phyloP scores from a whole-genome alignment of 1,140 invertebrate species.

The Drosophila leontia region DNA sequence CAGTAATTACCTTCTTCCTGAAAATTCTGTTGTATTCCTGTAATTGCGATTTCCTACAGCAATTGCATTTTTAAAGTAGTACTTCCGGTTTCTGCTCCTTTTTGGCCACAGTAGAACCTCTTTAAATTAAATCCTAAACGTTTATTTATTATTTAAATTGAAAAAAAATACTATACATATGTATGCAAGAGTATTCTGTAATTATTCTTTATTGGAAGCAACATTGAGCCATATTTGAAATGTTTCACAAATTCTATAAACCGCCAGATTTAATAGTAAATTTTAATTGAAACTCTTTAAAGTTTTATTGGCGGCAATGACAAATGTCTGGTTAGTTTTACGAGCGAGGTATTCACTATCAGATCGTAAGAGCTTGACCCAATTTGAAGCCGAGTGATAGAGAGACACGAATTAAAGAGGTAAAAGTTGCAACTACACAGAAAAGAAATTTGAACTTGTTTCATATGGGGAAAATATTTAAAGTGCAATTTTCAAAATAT shows the following conservation, averaged over 20 bases:
- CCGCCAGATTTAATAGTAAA: too few relatives aligned
- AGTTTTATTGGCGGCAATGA: constrained; percentile 1
- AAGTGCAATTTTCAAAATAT: not conserved
- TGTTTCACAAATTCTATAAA: too few relatives aligned
- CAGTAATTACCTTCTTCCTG: not conserved
- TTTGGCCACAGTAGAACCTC: constrained; percentile 4
- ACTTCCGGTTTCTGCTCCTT: constrained; percentile 13
- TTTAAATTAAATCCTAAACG: not conserved
- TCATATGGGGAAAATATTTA: not conserved
- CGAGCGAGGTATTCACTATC: not conserved
- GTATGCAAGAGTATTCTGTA: not conserved
- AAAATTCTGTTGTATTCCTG: constrained; percentile 4
- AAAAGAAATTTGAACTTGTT: not conserved
- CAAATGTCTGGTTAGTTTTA: constrained; percentile 3
- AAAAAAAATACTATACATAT: too few relatives aligned
- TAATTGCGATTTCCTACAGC: not conserved
- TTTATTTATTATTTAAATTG: not conserved
- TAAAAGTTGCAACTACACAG: constrained; percentile 9
- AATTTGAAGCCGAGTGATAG: not conserved
- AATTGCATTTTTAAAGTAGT: constrained; percentile 10
- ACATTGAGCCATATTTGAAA: not conserved
- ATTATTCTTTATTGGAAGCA: not conserved
- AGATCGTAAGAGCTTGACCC: constrained; percentile 6
- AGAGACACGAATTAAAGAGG: not conserved
- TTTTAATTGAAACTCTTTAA: not conserved